These are phyloP conservation scores for Conus ventricosus DNA, from an alignment of 1,140 invertebrate genomes.

Conservation along the genomic window DNA sequence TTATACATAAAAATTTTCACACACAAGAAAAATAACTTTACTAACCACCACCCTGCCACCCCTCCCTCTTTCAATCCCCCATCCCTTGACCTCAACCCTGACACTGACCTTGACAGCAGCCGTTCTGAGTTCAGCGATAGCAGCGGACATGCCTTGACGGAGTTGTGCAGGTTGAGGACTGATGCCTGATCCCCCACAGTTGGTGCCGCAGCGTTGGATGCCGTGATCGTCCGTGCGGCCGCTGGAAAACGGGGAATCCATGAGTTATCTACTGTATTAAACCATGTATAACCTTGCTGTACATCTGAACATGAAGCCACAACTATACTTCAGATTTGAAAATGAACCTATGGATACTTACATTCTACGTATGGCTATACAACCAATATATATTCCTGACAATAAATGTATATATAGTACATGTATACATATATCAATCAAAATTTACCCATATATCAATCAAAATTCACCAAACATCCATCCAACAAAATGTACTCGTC, in stretches of 20 bases:
- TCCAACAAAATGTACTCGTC: too few species aligned
- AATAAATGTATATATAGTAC: too few species aligned
- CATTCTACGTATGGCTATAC: background rate
- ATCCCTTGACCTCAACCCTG: background rate
- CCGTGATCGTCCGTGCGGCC: constrained; percentile 82
- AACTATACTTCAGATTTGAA: too few species aligned
- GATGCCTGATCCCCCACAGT: constrained; percentile 89
- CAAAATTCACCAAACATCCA: too few species aligned
- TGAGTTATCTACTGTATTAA: background rate
- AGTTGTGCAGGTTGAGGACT: constrained; percentile 83
- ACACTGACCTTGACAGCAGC: constrained; percentile 81
- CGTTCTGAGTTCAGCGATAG: constrained; percentile 86
- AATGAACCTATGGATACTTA: background rate
- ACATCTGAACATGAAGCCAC: too few species aligned
- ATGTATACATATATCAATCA: too few species aligned
- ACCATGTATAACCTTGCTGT: background rate
- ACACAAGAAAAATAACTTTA: background rate
- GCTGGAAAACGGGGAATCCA: constrained; percentile 61
- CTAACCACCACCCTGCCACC: too few species aligned
- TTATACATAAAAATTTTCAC: background rate
- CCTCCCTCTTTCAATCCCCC: background rate
- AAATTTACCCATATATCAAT: too few species aligned
- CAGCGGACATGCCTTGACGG: constrained; percentile 85
- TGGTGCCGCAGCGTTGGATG: constrained; percentile 88
- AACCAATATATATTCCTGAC: too few species aligned